These are phyloP conservation scores for Parnassius smintheus DNA, from an alignment of 2,888 invertebrate species.

Conservation along the genomic window DNA sequence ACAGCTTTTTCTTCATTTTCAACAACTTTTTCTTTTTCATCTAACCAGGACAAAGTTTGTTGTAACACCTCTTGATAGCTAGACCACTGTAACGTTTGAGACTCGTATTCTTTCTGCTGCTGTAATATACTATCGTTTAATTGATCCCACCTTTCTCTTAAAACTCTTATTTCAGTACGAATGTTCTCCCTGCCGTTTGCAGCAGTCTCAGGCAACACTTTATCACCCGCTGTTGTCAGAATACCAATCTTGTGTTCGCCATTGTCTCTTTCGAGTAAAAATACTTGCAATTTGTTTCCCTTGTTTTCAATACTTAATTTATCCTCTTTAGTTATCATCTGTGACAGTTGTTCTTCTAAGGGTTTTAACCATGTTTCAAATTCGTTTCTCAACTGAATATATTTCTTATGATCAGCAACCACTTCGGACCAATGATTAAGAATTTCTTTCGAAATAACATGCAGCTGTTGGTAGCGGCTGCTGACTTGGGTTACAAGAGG, in stretches of 20 bases:
- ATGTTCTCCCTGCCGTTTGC: slow-evolving; percentile 94
- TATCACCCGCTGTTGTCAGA: slow-evolving; percentile 90
- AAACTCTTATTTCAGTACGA: slow-evolving; percentile 89
- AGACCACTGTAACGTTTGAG: slow-evolving; percentile 90
- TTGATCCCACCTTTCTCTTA: slow-evolving; percentile 93
- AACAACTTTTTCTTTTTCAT: slow-evolving; percentile 89
- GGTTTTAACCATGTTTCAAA: slow-evolving; percentile 89
- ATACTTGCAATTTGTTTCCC: slow-evolving; percentile 85
- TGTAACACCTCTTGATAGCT: slow-evolving; percentile 93
- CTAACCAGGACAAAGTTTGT: slow-evolving; percentile 92
- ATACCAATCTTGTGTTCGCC: slow-evolving; percentile 89
- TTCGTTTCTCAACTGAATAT: slow-evolving; percentile 87
- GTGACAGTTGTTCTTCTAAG: slow-evolving; percentile 84
- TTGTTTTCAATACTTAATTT: slow-evolving; percentile 85
- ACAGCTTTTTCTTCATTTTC: slow-evolving; percentile 85
- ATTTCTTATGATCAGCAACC: slow-evolving; percentile 91
- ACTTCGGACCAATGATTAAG: slow-evolving; percentile 91
- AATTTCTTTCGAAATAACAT: slow-evolving; percentile 91
- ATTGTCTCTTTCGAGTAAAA: slow-evolving; percentile 90
- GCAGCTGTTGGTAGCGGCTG: slow-evolving; percentile 90
- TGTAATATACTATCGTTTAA: slow-evolving; percentile 91
- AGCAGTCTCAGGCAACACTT: slow-evolving; percentile 95
- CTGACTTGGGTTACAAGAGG: slow-evolving; percentile 94
- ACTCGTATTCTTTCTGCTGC: slow-evolving; percentile 92
- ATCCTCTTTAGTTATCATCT: slow-evolving; percentile 84